Evolutionary conservation across 2,113 vertebrate genomes (phyloP).

Genomic region (Megaleporinus macrocephalus): DNA sequence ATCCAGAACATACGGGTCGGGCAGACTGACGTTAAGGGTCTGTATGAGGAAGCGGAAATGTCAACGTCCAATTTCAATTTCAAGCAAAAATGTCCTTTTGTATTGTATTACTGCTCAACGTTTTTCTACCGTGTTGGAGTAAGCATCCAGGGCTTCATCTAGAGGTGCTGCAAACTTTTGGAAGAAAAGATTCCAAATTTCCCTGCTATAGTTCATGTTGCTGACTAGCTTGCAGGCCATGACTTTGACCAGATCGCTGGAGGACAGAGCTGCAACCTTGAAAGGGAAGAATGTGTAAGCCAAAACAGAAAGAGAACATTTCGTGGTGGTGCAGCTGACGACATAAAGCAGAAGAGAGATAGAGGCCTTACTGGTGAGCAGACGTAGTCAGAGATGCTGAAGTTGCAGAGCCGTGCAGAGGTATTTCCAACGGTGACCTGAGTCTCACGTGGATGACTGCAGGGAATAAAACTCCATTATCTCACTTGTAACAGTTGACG

Average conservation of each 20-base stretch:
- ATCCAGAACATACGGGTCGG: conserved; percentile 28
- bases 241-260: conserved; percentile 1
- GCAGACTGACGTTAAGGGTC: neutral
- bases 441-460: neutral
- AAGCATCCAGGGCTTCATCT: no score
- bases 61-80: neutral
- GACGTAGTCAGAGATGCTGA: conserved; percentile 49
- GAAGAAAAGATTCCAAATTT: neutral
- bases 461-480: neutral
- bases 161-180: no score
- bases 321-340: neutral
- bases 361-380: conserved; percentile 59
- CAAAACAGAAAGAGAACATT: conserved; percentile 3
- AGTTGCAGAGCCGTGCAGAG: conserved; percentile 14
- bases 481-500: neutral
- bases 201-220: no score
- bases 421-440: neutral
- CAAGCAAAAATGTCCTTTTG: neutral
- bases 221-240: neutral
- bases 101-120: neutral
- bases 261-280: conserved; percentile 29
- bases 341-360: neutral
- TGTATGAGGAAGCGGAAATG: neutral
- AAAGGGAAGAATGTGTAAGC: no score
- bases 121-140: neutral